phyloP scores from a whole-genome alignment of 2,797 vertebrate species.

The Lacerta viridis region DNA sequence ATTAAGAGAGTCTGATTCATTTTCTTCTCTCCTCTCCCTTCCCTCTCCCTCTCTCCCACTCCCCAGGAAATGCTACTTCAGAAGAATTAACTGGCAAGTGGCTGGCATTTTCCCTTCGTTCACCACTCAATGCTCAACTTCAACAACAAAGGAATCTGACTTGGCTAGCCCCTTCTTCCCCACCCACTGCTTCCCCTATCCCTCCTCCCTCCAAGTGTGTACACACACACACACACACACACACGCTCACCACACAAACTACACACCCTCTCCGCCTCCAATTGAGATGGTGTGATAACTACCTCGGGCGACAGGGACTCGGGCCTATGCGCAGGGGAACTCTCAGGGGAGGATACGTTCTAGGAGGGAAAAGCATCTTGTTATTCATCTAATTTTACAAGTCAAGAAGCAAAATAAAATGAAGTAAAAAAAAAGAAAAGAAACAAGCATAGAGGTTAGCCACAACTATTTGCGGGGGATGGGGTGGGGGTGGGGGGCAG shows the following conservation, averaged over 20 bases:
- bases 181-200: constrained; percentile 30
- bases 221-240: constrained; percentile 23
- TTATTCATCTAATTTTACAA: constrained; percentile 80
- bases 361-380: constrained; percentile 84
- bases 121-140: neutral
- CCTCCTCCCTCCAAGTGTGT: constrained; percentile 12
- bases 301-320: constrained; percentile 97
- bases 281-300: constrained; percentile 75
- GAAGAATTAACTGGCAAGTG: constrained; percentile 3
- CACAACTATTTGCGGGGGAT: constrained; percentile 48
- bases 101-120: neutral
- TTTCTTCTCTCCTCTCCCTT: neutral
- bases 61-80: neutral
- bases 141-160: neutral
- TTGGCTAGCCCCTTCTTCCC: constrained; percentile 43
- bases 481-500: constrained; percentile 21
- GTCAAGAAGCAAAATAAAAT: constrained; percentile 78
- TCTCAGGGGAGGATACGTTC: constrained; percentile 97
- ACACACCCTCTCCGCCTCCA: constrained; percentile 63
- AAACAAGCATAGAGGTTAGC: constrained; percentile 75
- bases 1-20: neutral
- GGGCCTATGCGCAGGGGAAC: constrained; percentile 91
- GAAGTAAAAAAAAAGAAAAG: constrained; percentile 66
- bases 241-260: constrained; percentile 44
- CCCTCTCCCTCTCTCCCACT: neutral